These are phyloP conservation scores for Drosophila trapezifrons DNA, from an alignment of 1,140 invertebrate species.

Conservation along the genomic window DNA sequence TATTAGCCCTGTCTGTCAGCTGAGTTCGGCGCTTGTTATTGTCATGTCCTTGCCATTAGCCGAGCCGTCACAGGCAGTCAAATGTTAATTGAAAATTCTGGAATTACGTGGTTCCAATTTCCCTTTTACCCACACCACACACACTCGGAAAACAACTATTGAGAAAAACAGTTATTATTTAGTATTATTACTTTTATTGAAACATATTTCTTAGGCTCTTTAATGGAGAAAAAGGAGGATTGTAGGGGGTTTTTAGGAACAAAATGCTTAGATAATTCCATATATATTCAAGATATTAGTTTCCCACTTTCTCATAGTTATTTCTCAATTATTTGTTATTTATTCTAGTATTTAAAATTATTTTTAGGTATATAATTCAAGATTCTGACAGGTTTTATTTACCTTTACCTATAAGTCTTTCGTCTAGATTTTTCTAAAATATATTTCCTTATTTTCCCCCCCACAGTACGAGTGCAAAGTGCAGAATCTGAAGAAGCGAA, in stretches of 20 bases:
- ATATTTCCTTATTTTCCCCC: conserved; percentile 33
- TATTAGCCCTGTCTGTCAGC: conserved; percentile 59
- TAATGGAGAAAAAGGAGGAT: too few species aligned
- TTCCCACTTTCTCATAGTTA: too few species aligned
- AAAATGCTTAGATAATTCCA: background rate
- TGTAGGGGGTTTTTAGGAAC: background rate
- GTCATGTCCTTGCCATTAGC: conserved; percentile 77
- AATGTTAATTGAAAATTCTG: conserved; percentile 77
- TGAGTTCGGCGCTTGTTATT: conserved; percentile 71
- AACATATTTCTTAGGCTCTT: too few species aligned
- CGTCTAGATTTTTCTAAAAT: background rate
- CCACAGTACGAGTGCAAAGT: conserved; percentile 98
- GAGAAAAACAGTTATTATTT: background rate
- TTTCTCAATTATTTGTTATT: too few species aligned
- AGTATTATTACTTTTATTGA: background rate
- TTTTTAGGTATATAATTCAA: too few species aligned
- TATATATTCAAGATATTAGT: conserved; percentile 10
- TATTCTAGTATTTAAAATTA: too few species aligned
- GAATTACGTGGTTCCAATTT: conserved; percentile 40
- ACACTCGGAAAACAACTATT: conserved; percentile 1
- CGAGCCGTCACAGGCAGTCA: conserved; percentile 61
- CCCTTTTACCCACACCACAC: background rate
- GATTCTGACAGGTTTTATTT: too few species aligned
- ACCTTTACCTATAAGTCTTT: background rate
- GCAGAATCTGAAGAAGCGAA: conserved; percentile 98